These are phyloP conservation scores for Tylochromis polylepis DNA, from an alignment of 2,113 vertebrate genomes.

Conservation along the genomic window DNA sequence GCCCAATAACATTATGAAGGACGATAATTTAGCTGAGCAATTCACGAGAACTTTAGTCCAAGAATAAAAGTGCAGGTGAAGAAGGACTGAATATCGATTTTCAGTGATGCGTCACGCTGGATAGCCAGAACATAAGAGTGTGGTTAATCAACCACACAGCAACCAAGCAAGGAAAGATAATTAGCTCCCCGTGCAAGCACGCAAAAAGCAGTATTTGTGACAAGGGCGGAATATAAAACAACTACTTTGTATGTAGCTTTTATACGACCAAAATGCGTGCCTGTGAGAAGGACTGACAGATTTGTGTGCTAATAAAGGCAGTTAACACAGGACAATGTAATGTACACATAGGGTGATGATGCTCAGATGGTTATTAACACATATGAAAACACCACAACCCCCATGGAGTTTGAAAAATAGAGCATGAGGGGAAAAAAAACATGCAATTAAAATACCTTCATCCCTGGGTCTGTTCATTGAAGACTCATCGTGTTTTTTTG, in stretches of 20 bases:
- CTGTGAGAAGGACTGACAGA: background rate
- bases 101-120: constrained; percentile 17
- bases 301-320: background rate
- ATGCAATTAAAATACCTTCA: constrained; percentile 80
- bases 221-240: background rate
- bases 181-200: constrained; percentile 4
- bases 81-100: constrained; percentile 40
- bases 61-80: constrained; percentile 23
- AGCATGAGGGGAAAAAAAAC: constrained; percentile 45
- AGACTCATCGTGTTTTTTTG: constrained; percentile 83
- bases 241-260: background rate
- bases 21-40: background rate
- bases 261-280: background rate
- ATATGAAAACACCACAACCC: constrained; percentile 30
- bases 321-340: constrained; percentile 4
- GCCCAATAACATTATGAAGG: background rate
- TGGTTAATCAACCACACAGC: constrained; percentile 41
- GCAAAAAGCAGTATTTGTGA: constrained; percentile 7
- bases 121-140: constrained; percentile 35
- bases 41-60: background rate
- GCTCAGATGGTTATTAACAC: constrained; percentile 12
- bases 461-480: constrained; percentile 78
- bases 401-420: constrained; percentile 47
- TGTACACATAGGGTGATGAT: constrained; percentile 1
- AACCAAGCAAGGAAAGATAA: constrained; percentile 18